Evolutionary conservation across 2,888 invertebrate species (phyloP), one percentile per base, ranked within the genome.

Genomic region (Chrysolina haemoptera): DNA sequence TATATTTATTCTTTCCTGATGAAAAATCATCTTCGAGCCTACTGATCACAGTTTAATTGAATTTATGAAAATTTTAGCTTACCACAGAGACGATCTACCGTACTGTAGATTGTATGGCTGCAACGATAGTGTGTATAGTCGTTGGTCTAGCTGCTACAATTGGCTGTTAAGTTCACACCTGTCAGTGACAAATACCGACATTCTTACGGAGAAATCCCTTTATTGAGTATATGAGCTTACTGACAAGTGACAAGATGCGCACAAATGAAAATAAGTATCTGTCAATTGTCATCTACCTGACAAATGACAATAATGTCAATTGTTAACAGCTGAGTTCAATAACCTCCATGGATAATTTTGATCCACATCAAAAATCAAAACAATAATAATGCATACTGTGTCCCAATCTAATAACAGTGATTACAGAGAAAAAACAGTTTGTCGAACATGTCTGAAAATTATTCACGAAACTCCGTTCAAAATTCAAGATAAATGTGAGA

Each of bases 381-480:
- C 55, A 59, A 59, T 55, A 71, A 66, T 50, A 65, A 69, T 76
- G 72, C 46, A 68, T n/a, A 68, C 11, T 40, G 41, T 20, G 68
- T 48, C n/a, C 50, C 67, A 70, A 68, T 67, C 27, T 62, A 20
- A 53, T 48, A 67, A 70, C 18, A 73, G 14, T 59, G 63, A 53
- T 48, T 69, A 72, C 18, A 73, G 14, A 62, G 63, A 66, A 35
- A 20, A 41, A 27, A 18, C 50, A 20, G 35, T 75, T 43, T 78
- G 78, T 69, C 68, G 78, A 22, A 76, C 78, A 10, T 78, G 78
- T 53, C 70, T 78, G 59, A 70, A 71, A 35, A 69, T 66, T 53
- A 64, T 70, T 12, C 22, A 40, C 6, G 50, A 41, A 63, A 43
- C 27, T 53, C 65, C 72, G 41, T 71, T 59, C 41, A 72, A 68